Conservation (phyloP, 2,113 vertebrate species). For the Carassius auratus region DNA sequence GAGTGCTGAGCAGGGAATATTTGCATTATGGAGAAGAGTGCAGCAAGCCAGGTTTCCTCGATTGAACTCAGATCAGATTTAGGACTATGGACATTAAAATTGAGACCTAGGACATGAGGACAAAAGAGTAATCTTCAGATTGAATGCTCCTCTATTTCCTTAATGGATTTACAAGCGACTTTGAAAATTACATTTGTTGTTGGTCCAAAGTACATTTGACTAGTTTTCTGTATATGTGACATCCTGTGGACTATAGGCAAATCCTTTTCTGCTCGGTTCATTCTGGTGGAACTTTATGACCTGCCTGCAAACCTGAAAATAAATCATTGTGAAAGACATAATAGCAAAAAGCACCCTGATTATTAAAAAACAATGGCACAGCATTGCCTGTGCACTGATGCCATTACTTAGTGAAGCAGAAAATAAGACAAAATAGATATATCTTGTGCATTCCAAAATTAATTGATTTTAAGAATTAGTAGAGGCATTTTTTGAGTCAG, state of each 20-base stretch:
- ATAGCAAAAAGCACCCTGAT: slow-evolving; percentile 25
- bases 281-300: slow-evolving; percentile 25
- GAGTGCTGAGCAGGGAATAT: slow-evolving; percentile 41
- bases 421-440: neutral
- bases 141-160: slow-evolving; percentile 19
- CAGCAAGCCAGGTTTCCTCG: slow-evolving; percentile 8
- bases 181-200: neutral
- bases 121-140: neutral
- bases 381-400: neutral
- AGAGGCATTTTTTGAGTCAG: neutral
- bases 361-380: slow-evolving; percentile 25
- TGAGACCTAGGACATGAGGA: neutral
- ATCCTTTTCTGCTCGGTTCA: neutral
- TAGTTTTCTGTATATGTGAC: neutral
- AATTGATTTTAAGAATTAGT: slow-evolving; percentile 4
- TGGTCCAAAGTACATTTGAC: neutral
- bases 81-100: neutral
- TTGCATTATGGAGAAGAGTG: slow-evolving; percentile 25
- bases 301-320: slow-evolving; percentile 33
- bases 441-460: neutral
- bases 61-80: slow-evolving; percentile 40
- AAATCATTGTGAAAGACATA: slow-evolving; percentile 30
- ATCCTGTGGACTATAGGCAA: slow-evolving; percentile 12
- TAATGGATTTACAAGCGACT: neutral
- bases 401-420: slow-evolving; percentile 21